A percentile compares a stretch with the other conserved stretches of the same genome.
phyloP scores from a whole-genome alignment of 2,113 vertebrate genomes.

The Sebastes schlegelii region DNA sequence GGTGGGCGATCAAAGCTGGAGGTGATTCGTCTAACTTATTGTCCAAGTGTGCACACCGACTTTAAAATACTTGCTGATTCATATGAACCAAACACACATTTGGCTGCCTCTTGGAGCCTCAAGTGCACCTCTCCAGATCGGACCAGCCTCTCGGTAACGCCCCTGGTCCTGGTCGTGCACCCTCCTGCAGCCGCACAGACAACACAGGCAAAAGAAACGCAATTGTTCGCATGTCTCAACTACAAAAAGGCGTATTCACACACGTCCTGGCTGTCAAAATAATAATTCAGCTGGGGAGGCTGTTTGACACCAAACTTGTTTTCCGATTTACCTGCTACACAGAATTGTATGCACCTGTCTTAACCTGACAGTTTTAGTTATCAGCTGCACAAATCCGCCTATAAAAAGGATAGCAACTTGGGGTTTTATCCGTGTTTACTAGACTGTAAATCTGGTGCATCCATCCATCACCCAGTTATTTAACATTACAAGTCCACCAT shows the following conservation, averaged over 20 bases:
- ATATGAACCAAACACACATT: slow-evolving; percentile 11
- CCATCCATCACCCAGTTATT: slow-evolving; percentile 75
- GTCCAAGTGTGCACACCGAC: not conserved
- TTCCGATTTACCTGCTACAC: not conserved
- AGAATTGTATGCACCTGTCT: slow-evolving; percentile 55
- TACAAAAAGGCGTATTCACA: slow-evolving; percentile 54
- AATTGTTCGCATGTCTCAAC: slow-evolving; percentile 79
- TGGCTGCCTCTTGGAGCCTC: slow-evolving; percentile 65
- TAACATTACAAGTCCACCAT: not conserved
- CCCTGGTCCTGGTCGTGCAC: slow-evolving; percentile 83
- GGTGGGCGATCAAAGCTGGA: slow-evolving; percentile 31
- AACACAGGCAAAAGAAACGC: slow-evolving; percentile 67
- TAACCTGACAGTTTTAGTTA: slow-evolving; percentile 33
- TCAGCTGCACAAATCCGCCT: slow-evolving; percentile 28
- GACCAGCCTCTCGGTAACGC: slow-evolving; percentile 79
- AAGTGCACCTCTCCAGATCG: slow-evolving; percentile 73
- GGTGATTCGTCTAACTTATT: slow-evolving; percentile 27
- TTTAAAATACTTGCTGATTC: slow-evolving; percentile 12
- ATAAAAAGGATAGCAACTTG: not conserved
- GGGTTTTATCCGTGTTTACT: slow-evolving; percentile 41
- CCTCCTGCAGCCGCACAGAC: slow-evolving; percentile 62
- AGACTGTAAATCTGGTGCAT: slow-evolving; percentile 73
- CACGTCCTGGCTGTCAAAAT: slow-evolving; percentile 18
- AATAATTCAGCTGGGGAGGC: not conserved
- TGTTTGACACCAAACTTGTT: slow-evolving; percentile 31